A percentile compares a stretch with the other conserved stretches of the same genome.
These are phyloP conservation scores for Microctenopoma steveboyesi DNA, from an alignment of 2,797 vertebrate genomes.

Conservation along the genomic window DNA sequence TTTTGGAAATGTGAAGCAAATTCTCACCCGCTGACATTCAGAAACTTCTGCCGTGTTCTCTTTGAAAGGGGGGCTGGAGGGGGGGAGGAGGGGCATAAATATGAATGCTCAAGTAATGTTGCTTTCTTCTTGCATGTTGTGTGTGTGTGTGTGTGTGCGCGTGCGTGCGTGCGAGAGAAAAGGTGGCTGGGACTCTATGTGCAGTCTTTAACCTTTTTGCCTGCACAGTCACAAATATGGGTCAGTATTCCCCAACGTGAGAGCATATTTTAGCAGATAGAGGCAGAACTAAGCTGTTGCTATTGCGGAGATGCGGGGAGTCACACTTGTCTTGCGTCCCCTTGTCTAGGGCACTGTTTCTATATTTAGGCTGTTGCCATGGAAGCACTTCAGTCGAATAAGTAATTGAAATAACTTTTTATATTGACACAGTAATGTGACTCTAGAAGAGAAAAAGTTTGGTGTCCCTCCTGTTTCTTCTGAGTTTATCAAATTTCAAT, in stretches of 20 bases:
- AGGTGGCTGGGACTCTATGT: slow-evolving; percentile 59
- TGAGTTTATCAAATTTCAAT: background rate
- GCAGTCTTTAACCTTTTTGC: slow-evolving; percentile 86
- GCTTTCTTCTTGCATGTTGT: slow-evolving; percentile 63
- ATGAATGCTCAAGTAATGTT: slow-evolving; percentile 81
- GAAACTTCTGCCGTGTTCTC: slow-evolving; percentile 81
- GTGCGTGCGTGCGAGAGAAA: slow-evolving; percentile 2
- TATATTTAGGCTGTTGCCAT: slow-evolving; percentile 81
- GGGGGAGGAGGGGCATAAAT: slow-evolving; percentile 74
- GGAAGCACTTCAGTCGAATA: slow-evolving; percentile 72
- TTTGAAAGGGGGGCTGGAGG: slow-evolving; percentile 60
- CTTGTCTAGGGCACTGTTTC: slow-evolving; percentile 70
- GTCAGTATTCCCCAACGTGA: slow-evolving; percentile 85
- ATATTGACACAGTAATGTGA: slow-evolving; percentile 34
- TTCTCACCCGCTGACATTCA: slow-evolving; percentile 87
- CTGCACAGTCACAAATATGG: slow-evolving; percentile 82
- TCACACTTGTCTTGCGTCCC: slow-evolving; percentile 69
- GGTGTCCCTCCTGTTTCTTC: background rate
- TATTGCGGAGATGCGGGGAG: slow-evolving; percentile 64
- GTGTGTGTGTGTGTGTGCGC: slow-evolving; percentile 4
- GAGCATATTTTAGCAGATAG: slow-evolving; percentile 71
- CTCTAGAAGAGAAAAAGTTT: slow-evolving; percentile 29
- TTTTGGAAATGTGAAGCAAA: slow-evolving; percentile 87
- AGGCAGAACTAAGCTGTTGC: slow-evolving; percentile 81
- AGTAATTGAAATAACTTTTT: slow-evolving; percentile 75